Evolutionary conservation across 2,888 invertebrate genomes (phyloP), one percentile per base, ranked within the genome.

Genomic region (Troides oblongomaculatus): DNA sequence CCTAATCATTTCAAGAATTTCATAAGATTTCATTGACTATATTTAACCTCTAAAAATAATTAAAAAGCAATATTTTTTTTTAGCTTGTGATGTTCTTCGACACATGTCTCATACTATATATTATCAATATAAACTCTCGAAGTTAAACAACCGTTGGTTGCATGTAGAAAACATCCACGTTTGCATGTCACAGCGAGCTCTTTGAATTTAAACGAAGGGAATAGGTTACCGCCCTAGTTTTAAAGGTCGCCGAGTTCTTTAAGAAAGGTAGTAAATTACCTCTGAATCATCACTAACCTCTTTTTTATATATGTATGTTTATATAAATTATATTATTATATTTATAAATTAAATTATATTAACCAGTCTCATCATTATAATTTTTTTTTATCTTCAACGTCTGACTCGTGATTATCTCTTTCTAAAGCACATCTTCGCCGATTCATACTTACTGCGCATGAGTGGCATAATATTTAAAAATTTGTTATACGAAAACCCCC

Each of bases 131-230:
- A 64, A 66, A 67, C 50, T 74, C 59, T 75, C 67, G 73, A 63
- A 70, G 73, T 70, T 73, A 73, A 74, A 75, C 72, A 76, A 76
- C 79, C 74, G 79, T 80, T 78, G 71, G 74, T 68, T 79, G 74
- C 72, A 77, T 66, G 74, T 70, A 76, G 63, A 53, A 74, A 74
- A 77, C 74, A 70, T 73, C 74, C 73, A 78, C 75, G 75, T 78
- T 78, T 76, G 76, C 78, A 76, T 79, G 78, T 64, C 77, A 73
- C 73, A 75, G 75, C 12, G 73, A 76, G 74, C 76, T 74, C 76
- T 80, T 82, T 82, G 80, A 82, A 84, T 83, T 83, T 80, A 84
- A 85, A 82, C 80, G 74, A 81, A 81, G 78, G 83, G 81, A 82
- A 81, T 81, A 82, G 85, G 83, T 85, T 79, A 81, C 73, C 79